Evolutionary conservation across 1,140 invertebrate genomes (phyloP).

Genomic region (Thaumatotibia leucotreta): DNA sequence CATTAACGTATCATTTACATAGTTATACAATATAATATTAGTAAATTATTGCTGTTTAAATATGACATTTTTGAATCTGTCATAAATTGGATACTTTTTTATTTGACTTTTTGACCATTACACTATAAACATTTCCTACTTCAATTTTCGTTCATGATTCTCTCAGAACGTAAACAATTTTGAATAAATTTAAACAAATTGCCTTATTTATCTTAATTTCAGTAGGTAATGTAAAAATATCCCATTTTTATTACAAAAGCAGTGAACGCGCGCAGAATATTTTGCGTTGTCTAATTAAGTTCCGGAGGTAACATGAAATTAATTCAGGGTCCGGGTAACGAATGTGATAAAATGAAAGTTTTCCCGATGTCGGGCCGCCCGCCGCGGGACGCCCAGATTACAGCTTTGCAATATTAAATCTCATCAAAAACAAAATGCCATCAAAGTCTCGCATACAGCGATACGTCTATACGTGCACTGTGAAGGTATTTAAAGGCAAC

Average conservation of each 20-base stretch:
- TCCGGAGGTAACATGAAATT: background rate
- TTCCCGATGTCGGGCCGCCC: background rate
- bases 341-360: constrained; percentile 14
- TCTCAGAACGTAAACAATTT: no score
- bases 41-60: no score
- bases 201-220: background rate
- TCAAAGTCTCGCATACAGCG: background rate
- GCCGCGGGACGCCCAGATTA: background rate
- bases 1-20: no score
- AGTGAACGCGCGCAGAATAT: background rate
- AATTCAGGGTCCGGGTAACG: background rate
- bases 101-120: no score
- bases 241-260: background rate
- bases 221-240: background rate
- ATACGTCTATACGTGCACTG: background rate
- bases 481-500: background rate
- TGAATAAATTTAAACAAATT: background rate
- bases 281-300: constrained; percentile 2
- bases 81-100: no score
- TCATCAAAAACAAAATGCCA: constrained; percentile 4
- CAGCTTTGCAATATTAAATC: constrained; percentile 9
- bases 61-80: no score
- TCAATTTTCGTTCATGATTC: no score
- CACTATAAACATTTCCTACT: no score
- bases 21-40: no score